Evolutionary conservation across 2,113 vertebrate genomes (phyloP).

Genomic region (Python bivittatus): DNA sequence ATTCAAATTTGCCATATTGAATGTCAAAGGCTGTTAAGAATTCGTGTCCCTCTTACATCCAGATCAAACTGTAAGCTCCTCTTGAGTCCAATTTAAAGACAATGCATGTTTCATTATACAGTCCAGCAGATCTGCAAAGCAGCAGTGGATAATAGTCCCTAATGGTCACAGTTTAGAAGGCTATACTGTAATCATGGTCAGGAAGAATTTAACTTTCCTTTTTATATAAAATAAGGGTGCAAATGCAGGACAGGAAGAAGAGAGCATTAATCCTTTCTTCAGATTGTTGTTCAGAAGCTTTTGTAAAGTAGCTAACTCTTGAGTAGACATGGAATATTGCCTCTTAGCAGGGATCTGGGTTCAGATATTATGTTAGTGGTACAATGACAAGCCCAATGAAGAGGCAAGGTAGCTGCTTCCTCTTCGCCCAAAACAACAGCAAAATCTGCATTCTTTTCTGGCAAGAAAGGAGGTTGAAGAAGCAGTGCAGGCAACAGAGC

Average conservation of each 20-base stretch:
- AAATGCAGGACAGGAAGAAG: background rate
- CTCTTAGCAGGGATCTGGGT: background rate
- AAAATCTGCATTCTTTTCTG: background rate
- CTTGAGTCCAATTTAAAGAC: background rate
- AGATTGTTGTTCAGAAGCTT: background rate
- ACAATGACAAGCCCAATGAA: background rate
- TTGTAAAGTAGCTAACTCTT: background rate
- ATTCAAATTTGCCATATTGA: background rate
- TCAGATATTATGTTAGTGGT: background rate
- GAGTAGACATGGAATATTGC: background rate
- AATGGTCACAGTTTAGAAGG: background rate
- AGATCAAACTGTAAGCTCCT: background rate
- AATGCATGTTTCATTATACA: background rate
- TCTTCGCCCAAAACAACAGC: background rate
- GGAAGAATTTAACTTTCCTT: background rate
- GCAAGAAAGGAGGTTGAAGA: background rate
- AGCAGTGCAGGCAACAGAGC: background rate
- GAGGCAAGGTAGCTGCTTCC: background rate
- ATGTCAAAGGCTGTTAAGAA: background rate
- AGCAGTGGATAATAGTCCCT: background rate
- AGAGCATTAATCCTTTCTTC: background rate
- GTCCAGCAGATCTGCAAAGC: background rate
- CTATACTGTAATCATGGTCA: background rate
- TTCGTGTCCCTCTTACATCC: background rate
- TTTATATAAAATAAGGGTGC: background rate